A percentile compares a stretch with the other conserved stretches of the same genome.
phyloP scores from a whole-genome alignment of 2,888 invertebrate genomes.

The Xanthia icteritia region DNA sequence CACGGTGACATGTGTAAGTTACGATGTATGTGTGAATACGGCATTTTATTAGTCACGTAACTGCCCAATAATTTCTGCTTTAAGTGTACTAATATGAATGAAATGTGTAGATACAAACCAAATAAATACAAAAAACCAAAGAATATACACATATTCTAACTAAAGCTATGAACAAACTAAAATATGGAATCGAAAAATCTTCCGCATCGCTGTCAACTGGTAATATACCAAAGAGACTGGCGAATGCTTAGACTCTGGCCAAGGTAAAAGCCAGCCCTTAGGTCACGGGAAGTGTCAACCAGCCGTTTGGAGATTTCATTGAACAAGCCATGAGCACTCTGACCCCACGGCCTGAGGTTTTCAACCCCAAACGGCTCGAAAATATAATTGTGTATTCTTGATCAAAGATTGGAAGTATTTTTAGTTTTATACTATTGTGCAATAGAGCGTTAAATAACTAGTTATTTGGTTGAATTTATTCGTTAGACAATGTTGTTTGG shows the following conservation, averaged over 20 bases:
- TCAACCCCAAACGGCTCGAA: background rate
- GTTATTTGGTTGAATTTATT: constrained; percentile 20
- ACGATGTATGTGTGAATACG: background rate
- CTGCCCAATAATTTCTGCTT: constrained; percentile 2
- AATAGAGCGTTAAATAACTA: constrained; percentile 4
- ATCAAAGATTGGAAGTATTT: background rate
- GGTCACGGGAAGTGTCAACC: background rate
- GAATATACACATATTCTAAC: background rate
- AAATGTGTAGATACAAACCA: constrained; percentile 4
- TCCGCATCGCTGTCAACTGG: background rate
- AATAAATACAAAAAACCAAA: too few relatives aligned
- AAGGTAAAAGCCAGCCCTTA: too few relatives aligned
- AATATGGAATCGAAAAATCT: background rate
- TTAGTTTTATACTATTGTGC: constrained; percentile 15
- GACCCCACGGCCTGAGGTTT: background rate
- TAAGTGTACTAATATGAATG: constrained; percentile 41
- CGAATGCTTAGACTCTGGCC: too few relatives aligned
- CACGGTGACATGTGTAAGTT: constrained; percentile 11
- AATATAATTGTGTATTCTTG: background rate
- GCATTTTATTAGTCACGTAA: constrained; percentile 25
- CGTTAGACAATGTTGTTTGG: background rate
- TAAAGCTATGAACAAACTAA: background rate
- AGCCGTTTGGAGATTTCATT: background rate
- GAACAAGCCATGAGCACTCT: background rate
- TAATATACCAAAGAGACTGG: background rate